These are phyloP conservation scores for Kradibia gibbosae DNA, from an alignment of 1,140 invertebrate species.

Conservation along the genomic window DNA sequence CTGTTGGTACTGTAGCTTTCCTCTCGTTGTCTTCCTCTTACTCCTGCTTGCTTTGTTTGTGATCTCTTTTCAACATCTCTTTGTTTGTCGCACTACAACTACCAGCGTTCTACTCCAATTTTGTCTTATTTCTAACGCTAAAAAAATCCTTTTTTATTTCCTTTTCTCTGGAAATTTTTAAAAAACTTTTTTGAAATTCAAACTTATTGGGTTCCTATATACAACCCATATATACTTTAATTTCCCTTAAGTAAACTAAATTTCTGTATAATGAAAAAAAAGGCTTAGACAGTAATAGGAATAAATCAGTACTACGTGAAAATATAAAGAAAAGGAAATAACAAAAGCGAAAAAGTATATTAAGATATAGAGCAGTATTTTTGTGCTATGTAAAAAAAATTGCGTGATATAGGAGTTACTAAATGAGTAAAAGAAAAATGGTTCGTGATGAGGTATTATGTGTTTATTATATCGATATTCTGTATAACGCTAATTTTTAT, in stretches of 20 bases:
- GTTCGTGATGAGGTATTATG: conserved; percentile 11
- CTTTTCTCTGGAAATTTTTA: conserved; percentile 25
- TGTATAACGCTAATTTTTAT: neutral
- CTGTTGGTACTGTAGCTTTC: conserved; percentile 48
- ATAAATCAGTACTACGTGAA: neutral
- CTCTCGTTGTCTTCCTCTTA: neutral
- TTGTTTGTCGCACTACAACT: conserved; percentile 1
- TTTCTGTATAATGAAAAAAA: neutral
- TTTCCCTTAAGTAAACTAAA: neutral
- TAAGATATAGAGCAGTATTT: neutral
- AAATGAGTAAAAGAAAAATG: neutral
- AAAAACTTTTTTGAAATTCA: neutral
- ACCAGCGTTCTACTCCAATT: neutral
- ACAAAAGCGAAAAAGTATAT: neutral
- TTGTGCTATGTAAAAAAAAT: neutral
- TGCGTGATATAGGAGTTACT: neutral
- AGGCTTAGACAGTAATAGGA: neutral
- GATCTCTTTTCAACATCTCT: conserved; percentile 44
- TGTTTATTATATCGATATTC: conserved; percentile 13
- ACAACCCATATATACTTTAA: conserved; percentile 4
- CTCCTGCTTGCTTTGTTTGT: too few species aligned
- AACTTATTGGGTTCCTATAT: neutral
- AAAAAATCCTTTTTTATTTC: conserved; percentile 43
- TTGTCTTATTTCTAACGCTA: neutral
- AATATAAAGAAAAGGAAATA: neutral